Conservation (phyloP, 2,888 invertebrate species). For the Oligia fasciuncula region DNA sequence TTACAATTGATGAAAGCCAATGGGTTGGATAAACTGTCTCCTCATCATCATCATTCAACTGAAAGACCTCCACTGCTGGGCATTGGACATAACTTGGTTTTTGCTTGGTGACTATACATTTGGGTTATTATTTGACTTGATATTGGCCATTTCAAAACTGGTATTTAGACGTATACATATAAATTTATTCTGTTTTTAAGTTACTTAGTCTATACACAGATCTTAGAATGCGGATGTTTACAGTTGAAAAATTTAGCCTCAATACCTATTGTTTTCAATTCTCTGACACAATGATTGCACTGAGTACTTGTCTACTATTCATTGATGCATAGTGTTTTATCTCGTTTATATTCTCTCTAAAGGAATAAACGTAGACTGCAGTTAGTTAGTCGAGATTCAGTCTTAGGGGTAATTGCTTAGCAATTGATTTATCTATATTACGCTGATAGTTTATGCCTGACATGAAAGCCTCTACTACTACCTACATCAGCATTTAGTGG, state of each 20-base stretch:
- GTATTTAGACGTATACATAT: background rate
- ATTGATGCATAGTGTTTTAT: slow-evolving; percentile 27
- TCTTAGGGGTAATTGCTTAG: slow-evolving; percentile 43
- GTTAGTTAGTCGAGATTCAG: slow-evolving; percentile 47
- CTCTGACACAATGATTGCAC: slow-evolving; percentile 8
- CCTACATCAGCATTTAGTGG: slow-evolving; percentile 41
- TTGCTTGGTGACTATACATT: background rate
- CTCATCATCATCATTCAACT: background rate
- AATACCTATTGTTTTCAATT: slow-evolving; percentile 22
- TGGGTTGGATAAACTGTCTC: background rate
- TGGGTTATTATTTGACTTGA: background rate
- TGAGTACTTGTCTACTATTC: slow-evolving; percentile 7
- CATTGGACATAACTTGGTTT: background rate
- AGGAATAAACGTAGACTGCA: slow-evolving; percentile 34
- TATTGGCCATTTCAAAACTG: background rate
- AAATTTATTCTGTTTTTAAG: background rate
- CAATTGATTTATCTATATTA: slow-evolving; percentile 58
- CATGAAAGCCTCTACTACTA: slow-evolving; percentile 47
- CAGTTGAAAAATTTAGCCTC: background rate
- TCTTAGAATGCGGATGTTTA: slow-evolving; percentile 9
- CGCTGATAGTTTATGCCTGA: slow-evolving; percentile 56
- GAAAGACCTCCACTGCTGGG: background rate
- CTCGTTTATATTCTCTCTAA: slow-evolving; percentile 47
- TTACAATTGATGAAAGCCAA: background rate
- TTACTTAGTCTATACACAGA: background rate